These are phyloP conservation scores for Antheraea assamensis DNA, from an alignment of 2,888 invertebrate species.

Conservation along the genomic window DNA sequence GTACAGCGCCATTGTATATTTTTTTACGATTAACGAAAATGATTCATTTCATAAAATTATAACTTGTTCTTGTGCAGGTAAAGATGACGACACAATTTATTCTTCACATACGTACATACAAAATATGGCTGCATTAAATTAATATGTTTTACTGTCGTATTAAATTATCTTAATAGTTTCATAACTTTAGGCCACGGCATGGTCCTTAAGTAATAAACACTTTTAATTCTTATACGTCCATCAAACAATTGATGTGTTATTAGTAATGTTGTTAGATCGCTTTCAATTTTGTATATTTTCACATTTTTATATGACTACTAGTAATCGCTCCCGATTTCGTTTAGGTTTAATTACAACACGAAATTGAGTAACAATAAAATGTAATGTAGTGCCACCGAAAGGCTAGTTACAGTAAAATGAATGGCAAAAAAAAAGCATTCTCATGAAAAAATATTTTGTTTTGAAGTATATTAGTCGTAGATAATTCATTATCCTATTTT, in stretches of 20 bases:
- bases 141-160: slow-evolving; percentile 22
- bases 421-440: too few relatives aligned
- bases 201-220: background rate
- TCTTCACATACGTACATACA: background rate
- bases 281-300: background rate
- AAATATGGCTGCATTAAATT: background rate
- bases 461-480: too few relatives aligned
- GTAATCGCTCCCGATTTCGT: too few relatives aligned
- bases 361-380: too few relatives aligned
- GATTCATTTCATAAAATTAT: slow-evolving; percentile 13
- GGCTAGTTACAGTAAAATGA: too few relatives aligned
- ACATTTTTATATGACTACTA: too few relatives aligned
- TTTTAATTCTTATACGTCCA: background rate
- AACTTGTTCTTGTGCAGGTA: slow-evolving; percentile 9
- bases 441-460: too few relatives aligned
- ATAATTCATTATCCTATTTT: too few relatives aligned
- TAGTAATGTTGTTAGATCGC: background rate
- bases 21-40: slow-evolving; percentile 11
- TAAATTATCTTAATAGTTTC: slow-evolving; percentile 28
- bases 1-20: background rate
- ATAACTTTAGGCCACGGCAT: background rate
- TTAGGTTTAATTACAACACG: too few relatives aligned
- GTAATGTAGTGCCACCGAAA: too few relatives aligned
- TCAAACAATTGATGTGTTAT: background rate
- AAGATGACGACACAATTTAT: slow-evolving; percentile 1